phyloP scores from a whole-genome alignment of 2,888 invertebrate species.

The Stenolophus ochropezus region DNA sequence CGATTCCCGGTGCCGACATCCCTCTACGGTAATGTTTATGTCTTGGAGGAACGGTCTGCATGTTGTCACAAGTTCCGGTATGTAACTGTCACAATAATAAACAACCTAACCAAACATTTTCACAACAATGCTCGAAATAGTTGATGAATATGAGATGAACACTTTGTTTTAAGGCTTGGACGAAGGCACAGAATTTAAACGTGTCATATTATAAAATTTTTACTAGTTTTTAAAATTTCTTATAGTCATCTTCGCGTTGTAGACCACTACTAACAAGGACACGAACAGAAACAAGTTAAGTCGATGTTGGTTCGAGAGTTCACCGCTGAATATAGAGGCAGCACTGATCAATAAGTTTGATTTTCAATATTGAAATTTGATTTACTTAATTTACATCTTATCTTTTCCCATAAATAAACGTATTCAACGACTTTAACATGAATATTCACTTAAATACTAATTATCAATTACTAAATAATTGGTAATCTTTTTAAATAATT shows the following conservation, averaged over 20 bases:
- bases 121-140: neutral
- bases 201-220: slow-evolving; percentile 36
- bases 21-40: slow-evolving; percentile 60
- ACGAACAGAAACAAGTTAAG: slow-evolving; percentile 26
- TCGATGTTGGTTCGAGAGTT: slow-evolving; percentile 40
- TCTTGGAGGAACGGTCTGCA: slow-evolving; percentile 62
- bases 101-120: slow-evolving; percentile 55
- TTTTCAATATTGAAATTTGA: neutral
- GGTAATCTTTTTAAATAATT: neutral
- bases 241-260: slow-evolving; percentile 33
- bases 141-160: neutral
- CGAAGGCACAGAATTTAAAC: slow-evolving; percentile 22
- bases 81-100: slow-evolving; percentile 25
- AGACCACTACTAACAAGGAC: slow-evolving; percentile 48
- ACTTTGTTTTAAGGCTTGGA: slow-evolving; percentile 22
- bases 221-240: slow-evolving; percentile 34
- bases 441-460: neutral
- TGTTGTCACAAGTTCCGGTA: slow-evolving; percentile 43
- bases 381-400: neutral
- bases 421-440: neutral
- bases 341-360: slow-evolving; percentile 32
- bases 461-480: slow-evolving; percentile 17
- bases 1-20: slow-evolving; percentile 48
- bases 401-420: neutral
- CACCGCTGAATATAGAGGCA: slow-evolving; percentile 29